A percentile compares a stretch with the other conserved stretches of the same genome.
Evolutionary conservation across 2,797 vertebrate species (phyloP).

Genomic region (Spinus pinus): DNA sequence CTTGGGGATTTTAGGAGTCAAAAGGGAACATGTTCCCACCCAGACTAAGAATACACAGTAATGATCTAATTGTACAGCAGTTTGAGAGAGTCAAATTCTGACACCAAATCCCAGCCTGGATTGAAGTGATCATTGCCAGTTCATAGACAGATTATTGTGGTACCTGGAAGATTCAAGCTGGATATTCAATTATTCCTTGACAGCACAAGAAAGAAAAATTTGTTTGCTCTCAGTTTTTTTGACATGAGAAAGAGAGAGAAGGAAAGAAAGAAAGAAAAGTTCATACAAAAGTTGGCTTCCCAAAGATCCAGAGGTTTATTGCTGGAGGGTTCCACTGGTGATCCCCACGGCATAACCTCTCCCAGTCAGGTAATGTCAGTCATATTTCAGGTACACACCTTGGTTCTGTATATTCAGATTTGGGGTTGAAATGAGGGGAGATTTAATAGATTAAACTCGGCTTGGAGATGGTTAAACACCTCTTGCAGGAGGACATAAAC

Average conservation of each 20-base stretch:
- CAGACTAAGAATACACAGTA: neutral
- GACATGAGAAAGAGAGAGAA: neutral
- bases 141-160: neutral
- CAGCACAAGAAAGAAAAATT: neutral
- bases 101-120: neutral
- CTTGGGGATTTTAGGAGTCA: neutral
- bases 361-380: neutral
- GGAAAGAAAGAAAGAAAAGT: neutral
- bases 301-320: neutral
- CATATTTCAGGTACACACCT: neutral
- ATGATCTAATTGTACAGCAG: neutral
- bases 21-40: neutral
- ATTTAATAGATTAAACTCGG: neutral
- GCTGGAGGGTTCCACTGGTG: neutral
- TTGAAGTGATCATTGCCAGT: neutral
- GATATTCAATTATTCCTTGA: neutral
- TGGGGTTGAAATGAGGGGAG: neutral
- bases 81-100: neutral
- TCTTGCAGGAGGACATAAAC: neutral
- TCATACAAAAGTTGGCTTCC: neutral
- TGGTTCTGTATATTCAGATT: neutral
- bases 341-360: neutral
- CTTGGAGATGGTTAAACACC: neutral
- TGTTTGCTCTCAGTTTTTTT: neutral
- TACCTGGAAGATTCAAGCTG: neutral